Base-by-base conservation (phyloP, 2,113 vertebrate genomes). In the Lucifuga dentata region DNA sequence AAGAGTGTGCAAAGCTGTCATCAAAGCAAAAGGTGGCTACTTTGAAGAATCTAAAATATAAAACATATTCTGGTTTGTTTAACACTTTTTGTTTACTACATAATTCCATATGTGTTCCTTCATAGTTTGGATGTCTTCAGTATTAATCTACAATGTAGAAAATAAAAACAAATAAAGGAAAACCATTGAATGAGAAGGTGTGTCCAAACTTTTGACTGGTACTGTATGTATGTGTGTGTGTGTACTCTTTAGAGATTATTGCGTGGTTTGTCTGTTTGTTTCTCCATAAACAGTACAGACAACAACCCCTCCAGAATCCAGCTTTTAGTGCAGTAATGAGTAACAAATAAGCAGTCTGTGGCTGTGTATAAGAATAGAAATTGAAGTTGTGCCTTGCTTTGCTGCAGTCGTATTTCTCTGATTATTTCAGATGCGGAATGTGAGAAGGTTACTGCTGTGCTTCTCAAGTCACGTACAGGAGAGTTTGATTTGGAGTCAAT, bases 401-500 rank as follows among this genome's bases (percentile, higher is more conserved):
- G 23, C 50, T 56, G 38, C 52, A 46, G 48, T 69, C 38, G 58
- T 43, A 2, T 58, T 12, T 46, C 24, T 65, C 38, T 57, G 13
- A 19, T 38, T 73, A 26, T 84, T 86, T 38, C 88, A 94, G 93
- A 92, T 59, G 78, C 76, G 57, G 91, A 92, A 13, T 80, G 60
- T 40, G 87, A 91, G 21, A 94, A 88, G 84, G 81, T 94, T 19
- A 92, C 90, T 1, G 72, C 83, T 0, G 73, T 76, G 23, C 86
- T 93, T 68, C 92, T 94, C 50, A 94, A 94, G 67, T 93, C 91
- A 4, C 89, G 85, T 7, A 91, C 92, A 1, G 93, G 93, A 35
- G 93, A 94, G 70, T 94, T 94, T 43, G 93, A 94, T 67, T 75
- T 94, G 85, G 93, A 94, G 64, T 94, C 93, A 0, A 92, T 94